These are phyloP conservation scores for Xenopus laevis DNA, from an alignment of 2,113 vertebrate genomes.

Conservation along the genomic window DNA sequence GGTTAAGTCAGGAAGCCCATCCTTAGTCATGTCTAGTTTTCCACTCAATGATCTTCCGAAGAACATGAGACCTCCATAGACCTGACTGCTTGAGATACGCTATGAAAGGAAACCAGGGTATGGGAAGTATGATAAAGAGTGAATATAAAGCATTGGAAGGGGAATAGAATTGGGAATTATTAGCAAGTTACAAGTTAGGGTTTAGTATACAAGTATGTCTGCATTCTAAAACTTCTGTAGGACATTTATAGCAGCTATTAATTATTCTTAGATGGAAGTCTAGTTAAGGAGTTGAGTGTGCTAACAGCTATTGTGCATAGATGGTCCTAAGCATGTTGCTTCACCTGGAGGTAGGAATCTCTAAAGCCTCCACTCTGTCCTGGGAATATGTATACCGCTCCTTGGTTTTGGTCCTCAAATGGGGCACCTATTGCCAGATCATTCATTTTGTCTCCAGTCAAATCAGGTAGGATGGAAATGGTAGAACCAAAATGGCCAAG, in stretches of 20 bases:
- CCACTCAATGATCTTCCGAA: slow-evolving; percentile 75
- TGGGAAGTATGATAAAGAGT: neutral
- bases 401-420: slow-evolving; percentile 71
- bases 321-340: neutral
- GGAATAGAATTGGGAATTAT: too few species aligned
- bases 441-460: slow-evolving; percentile 69
- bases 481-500: slow-evolving; percentile 75
- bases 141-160: too few species aligned
- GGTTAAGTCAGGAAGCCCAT: slow-evolving; percentile 70
- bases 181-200: too few species aligned
- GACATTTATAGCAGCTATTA: too few species aligned
- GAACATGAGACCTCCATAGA: slow-evolving; percentile 64
- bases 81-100: slow-evolving; percentile 65
- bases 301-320: too few species aligned
- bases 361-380: slow-evolving; percentile 63
- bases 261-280: too few species aligned
- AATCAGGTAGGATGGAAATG: slow-evolving; percentile 64
- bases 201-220: too few species aligned
- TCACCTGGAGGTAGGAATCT: slow-evolving; percentile 73
- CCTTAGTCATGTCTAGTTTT: slow-evolving; percentile 71
- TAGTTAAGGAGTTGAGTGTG: neutral
- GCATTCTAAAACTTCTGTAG: too few species aligned
- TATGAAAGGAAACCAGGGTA: slow-evolving; percentile 36
- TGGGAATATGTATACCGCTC: slow-evolving; percentile 75
- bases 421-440: slow-evolving; percentile 77